Base-by-base conservation (phyloP, 2,888 invertebrate species). In the Xylota segnis region DNA sequence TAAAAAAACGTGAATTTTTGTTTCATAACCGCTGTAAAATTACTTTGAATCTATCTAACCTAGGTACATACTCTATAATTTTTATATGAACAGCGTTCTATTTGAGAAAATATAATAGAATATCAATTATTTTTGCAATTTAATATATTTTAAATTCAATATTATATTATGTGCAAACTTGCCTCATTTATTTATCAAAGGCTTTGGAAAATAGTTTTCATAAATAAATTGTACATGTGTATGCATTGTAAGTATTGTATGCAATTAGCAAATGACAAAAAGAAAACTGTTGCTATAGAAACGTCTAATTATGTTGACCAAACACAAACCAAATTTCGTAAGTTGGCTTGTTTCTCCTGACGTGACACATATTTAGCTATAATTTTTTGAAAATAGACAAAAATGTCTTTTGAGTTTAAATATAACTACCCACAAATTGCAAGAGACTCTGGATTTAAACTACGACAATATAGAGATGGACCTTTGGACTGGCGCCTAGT, bases 381-480 rank as follows among this genome's bases (percentile, higher is more conserved):
- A 58, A 59, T 18, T 34, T 14, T 5, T 4, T 3, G 23, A 23
- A 18, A 37, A 29, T 5, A 2, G 47, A 12, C 0, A 52, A 71
- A n/a, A 37, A 86, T 86, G 86, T 45, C 72, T 32, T 81, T 50
- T 43, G 47, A 83, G 27, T 89, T 88, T 75, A 90, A 89, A 70
- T 89, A 89, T 68, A 90, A 92, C 68, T 92, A 90, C 88, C 90
- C 92, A 5, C 89, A 92, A 86, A 88, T 92, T 52, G 92, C 92
- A 61, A 89, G 92, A 14, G 91, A 91, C 1, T 89, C 91, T 14
- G 92, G 92, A 14, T 92, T 92, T 66, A 90, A 90, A 72, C 83
- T 92, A 52, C 89, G 90, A 0, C 90, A 90, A 56, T 90, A 88
- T 58, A 89, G 89, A 34, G 91, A 92, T 75, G 92, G 91, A 0